Evolutionary conservation across 2,113 vertebrate genomes (phyloP), one percentile per base, ranked within the genome.

Genomic region (Sylvia atricapilla): DNA sequence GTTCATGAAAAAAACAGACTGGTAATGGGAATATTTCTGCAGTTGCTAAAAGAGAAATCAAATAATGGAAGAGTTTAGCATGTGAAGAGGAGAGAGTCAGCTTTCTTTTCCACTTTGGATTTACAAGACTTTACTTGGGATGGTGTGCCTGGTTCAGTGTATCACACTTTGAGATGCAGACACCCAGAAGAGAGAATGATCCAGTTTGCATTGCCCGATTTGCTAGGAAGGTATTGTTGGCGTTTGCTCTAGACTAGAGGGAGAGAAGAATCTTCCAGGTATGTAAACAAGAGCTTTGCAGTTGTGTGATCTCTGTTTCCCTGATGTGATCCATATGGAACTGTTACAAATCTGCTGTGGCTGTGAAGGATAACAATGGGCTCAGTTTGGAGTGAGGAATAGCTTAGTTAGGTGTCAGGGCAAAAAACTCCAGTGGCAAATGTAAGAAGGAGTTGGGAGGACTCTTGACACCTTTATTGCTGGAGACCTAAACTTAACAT

Each of bases 401-500:
- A 68, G 44, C 86, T 75, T 15, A 60, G 14, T 56, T 56, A 13
- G 28, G 35, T 74, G 47, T 5, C 39, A 37, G 27, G 46, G 31
- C 1, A 44, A 43, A 63, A 67, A 72, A 30, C 62, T 23, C 15
- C 33, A 39, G 50, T 35, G 37, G 41, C 39, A 84, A 66, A 47
- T 47, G 15, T 47, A 56, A 7, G 55, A 41, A 53, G n/a, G 66
- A 53, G 17, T 5, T 33, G 31, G 46, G 46, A 77, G 24, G 13
- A 56, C 11, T 82, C 46, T 6, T 22, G 47, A 23, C 9, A 33
- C 33, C 11, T 68, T 35, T 55, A 17, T 12, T 21, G 53, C 2
- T 75, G 39, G 56, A 49, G 46, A 22, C 27, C 23, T 24, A 31
- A 76, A 10, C 10, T 22, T 49, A 4, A 4, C 0, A 0, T 6